These are phyloP conservation scores for Lasaia peninsularis DNA, from an alignment of 1,140 invertebrate species.

Conservation along the genomic window DNA sequence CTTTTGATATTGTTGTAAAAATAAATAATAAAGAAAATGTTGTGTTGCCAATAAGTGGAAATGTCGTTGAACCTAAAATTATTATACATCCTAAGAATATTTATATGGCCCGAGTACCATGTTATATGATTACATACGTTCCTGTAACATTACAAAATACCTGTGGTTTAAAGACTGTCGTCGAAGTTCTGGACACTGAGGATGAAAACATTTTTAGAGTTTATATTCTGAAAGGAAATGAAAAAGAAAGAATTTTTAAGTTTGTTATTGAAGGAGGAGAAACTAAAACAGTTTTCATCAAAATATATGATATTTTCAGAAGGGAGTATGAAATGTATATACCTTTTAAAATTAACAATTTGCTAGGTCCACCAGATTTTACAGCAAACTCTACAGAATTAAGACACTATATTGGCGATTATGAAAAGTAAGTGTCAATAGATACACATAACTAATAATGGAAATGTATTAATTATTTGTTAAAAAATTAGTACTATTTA, in stretches of 20 bases:
- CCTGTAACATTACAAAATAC: slow-evolving; percentile 61
- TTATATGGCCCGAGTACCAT: slow-evolving; percentile 54
- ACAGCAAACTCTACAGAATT: slow-evolving; percentile 45
- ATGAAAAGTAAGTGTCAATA: slow-evolving; percentile 48
- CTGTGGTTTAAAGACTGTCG: slow-evolving; percentile 37
- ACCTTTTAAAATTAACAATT: slow-evolving; percentile 62
- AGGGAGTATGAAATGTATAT: slow-evolving; percentile 66
- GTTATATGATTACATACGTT: slow-evolving; percentile 53
- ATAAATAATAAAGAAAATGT: slow-evolving; percentile 70
- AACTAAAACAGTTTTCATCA: slow-evolving; percentile 55
- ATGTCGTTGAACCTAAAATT: slow-evolving; percentile 60
- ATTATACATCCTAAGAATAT: slow-evolving; percentile 59
- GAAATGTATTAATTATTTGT: too few relatives aligned
- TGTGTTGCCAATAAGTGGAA: slow-evolving; percentile 53
- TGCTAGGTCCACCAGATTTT: slow-evolving; percentile 56
- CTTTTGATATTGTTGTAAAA: slow-evolving; percentile 57
- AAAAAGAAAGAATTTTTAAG: slow-evolving; percentile 46
- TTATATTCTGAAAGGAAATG: slow-evolving; percentile 49
- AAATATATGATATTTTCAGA: slow-evolving; percentile 54
- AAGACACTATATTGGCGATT: slow-evolving; percentile 46
- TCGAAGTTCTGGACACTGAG: slow-evolving; percentile 48
- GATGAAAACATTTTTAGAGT: slow-evolving; percentile 63
- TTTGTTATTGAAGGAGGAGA: slow-evolving; percentile 55
- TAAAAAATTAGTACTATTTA: too few relatives aligned
- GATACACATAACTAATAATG: too few relatives aligned